Evolutionary conservation across 2,888 invertebrate genomes (phyloP).

Genomic region (Standfussiana lucernea): DNA sequence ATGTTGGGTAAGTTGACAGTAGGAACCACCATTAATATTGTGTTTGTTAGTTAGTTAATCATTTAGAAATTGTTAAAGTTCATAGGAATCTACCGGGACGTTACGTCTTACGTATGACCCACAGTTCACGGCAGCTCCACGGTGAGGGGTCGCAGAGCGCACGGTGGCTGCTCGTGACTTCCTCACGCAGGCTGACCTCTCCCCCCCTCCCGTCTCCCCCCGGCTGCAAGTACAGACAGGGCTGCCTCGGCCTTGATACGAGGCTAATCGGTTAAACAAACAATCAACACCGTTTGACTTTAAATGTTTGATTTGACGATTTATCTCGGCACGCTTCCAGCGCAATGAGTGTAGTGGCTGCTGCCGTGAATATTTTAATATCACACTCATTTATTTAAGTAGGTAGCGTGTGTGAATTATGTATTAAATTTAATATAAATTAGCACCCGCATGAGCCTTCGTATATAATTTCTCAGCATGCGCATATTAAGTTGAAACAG

Average conservation of each 20-base stretch:
- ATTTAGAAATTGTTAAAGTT: slow-evolving; percentile 7
- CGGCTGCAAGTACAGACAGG: slow-evolving; percentile 12
- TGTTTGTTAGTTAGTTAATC: neutral
- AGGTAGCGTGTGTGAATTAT: slow-evolving; percentile 11
- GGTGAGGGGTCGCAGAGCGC: neutral
- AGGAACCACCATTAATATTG: no score
- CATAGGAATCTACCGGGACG: slow-evolving; percentile 5
- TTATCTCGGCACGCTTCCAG: slow-evolving; percentile 37
- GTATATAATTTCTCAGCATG: neutral
- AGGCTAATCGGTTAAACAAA: slow-evolving; percentile 44
- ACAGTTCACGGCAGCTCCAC: slow-evolving; percentile 2
- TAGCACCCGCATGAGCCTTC: slow-evolving; percentile 24
- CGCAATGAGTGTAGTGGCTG: slow-evolving; percentile 16
- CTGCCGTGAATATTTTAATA: slow-evolving; percentile 15
- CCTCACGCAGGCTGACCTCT: neutral
- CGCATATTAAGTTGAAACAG: slow-evolving; percentile 21
- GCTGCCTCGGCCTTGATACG: slow-evolving; percentile 39
- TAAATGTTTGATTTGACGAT: slow-evolving; percentile 40
- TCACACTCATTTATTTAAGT: slow-evolving; percentile 4
- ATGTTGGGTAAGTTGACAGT: neutral
- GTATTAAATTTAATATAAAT: slow-evolving; percentile 3
- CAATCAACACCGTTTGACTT: slow-evolving; percentile 36
- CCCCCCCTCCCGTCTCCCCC: no score
- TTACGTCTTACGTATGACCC: neutral
- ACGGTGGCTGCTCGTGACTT: slow-evolving; percentile 33